phyloP scores from a whole-genome alignment of 1,140 invertebrate species.

The Procambarus clarkii region DNA sequence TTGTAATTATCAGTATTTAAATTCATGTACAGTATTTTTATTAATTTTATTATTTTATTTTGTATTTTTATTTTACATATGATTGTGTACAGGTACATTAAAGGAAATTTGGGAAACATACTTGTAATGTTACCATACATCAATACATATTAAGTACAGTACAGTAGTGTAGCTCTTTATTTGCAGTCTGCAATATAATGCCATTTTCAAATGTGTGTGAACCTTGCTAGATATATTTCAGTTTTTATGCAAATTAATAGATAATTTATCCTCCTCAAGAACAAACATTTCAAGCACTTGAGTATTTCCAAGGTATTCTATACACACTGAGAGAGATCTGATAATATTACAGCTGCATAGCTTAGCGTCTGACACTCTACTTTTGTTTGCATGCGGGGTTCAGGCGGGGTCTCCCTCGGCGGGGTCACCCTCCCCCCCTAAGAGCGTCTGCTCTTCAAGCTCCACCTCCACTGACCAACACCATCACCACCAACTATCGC shows the following conservation, averaged over 20 bases:
- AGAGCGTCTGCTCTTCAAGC: conserved; percentile 80
- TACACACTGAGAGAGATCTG: neutral
- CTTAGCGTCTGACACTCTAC: conserved; percentile 43
- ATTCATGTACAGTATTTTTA: too few relatives aligned
- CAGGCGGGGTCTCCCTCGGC: conserved; percentile 64
- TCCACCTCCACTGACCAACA: conserved; percentile 81
- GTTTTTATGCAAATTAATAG: neutral
- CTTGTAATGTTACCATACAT: too few relatives aligned
- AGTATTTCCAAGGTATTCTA: too few relatives aligned
- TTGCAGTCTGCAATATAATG: neutral
- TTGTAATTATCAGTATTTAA: too few relatives aligned
- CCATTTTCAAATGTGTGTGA: neutral
- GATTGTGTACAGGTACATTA: too few relatives aligned
- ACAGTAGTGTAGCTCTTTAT: too few relatives aligned
- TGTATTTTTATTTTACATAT: too few relatives aligned
- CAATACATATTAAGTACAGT: too few relatives aligned
- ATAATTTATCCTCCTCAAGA: neutral
- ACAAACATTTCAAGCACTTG: neutral
- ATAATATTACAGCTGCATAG: conserved; percentile 2
- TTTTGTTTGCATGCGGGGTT: conserved; percentile 47
- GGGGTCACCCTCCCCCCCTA: conserved; percentile 77
- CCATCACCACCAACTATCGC: conserved; percentile 54
- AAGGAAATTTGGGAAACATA: too few relatives aligned
- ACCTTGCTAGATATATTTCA: neutral
- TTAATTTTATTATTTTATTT: too few relatives aligned